A percentile compares a stretch with the other conserved stretches of the same genome.
Conservation (phyloP, 2,888 invertebrate species). For the Conistra vaccinii region DNA sequence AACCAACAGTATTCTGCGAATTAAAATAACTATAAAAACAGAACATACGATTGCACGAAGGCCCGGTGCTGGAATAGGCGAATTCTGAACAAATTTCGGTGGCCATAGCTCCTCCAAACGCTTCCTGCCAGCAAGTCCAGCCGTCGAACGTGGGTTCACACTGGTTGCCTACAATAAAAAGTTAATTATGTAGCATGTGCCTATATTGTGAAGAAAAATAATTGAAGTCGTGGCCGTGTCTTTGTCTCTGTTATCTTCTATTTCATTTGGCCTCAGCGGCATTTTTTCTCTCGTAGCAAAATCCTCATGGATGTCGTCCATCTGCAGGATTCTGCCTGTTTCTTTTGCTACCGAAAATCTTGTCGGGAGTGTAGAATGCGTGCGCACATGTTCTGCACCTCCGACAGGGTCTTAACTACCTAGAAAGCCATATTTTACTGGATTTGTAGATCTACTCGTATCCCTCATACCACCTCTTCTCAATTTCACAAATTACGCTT, state of each 20-base stretch:
- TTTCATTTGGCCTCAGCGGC: neutral
- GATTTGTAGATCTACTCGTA: neutral
- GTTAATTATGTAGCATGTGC: neutral
- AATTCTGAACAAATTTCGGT: constrained; percentile 90
- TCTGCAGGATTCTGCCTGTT: neutral
- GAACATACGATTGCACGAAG: constrained; percentile 90
- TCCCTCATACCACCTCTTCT: neutral
- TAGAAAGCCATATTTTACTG: neutral
- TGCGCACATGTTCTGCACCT: no score
- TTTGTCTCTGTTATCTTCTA: neutral
- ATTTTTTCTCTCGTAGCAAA: no score
- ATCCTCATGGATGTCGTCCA: neutral
- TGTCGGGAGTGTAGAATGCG: neutral
- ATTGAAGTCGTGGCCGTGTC: neutral
- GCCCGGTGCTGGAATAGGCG: constrained; percentile 89
- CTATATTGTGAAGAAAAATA: neutral
- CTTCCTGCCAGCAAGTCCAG: constrained; percentile 91
- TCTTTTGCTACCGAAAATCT: neutral
- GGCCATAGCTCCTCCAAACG: constrained; percentile 81
- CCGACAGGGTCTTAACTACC: neutral
- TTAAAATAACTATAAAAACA: neutral
- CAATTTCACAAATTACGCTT: neutral
- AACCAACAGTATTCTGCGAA: neutral
- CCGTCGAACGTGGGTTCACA: constrained; percentile 92
- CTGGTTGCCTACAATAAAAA: constrained; percentile 53